phyloP scores from a whole-genome alignment of 2,888 invertebrate species.

The Chouioia cunea region DNA sequence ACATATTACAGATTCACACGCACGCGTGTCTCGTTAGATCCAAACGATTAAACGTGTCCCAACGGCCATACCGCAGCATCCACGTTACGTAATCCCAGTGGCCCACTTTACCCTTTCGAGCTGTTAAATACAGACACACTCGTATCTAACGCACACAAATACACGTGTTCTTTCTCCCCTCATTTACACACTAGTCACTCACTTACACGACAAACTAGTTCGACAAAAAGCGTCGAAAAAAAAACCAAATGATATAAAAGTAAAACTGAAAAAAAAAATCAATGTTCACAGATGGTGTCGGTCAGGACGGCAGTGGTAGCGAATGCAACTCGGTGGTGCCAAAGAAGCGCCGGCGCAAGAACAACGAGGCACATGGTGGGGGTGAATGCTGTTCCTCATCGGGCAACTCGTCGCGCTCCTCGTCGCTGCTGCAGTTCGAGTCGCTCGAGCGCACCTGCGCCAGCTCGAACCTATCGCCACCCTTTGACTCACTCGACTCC shows the following conservation, averaged over 20 bases:
- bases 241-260: too few relatives aligned
- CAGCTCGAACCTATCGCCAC: slow-evolving; percentile 69
- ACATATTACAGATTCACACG: too few relatives aligned
- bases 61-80: background rate
- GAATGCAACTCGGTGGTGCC: slow-evolving; percentile 69
- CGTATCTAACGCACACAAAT: too few relatives aligned
- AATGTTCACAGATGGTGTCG: slow-evolving; percentile 53
- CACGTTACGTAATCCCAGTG: background rate
- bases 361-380: slow-evolving; percentile 38
- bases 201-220: too few relatives aligned
- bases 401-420: slow-evolving; percentile 80
- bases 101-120: background rate
- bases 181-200: too few relatives aligned
- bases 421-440: slow-evolving; percentile 87
- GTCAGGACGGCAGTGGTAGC: slow-evolving; percentile 66
- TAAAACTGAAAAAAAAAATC: too few relatives aligned
- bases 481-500: slow-evolving; percentile 71
- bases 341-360: slow-evolving; percentile 66
- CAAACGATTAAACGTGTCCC: too few relatives aligned
- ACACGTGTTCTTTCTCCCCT: too few relatives aligned
- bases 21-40: too few relatives aligned
- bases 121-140: too few relatives aligned
- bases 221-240: too few relatives aligned
- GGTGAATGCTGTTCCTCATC: slow-evolving; percentile 54
- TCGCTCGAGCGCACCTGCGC: slow-evolving; percentile 81